Conservation (phyloP, 2,888 invertebrate species). For the Leptothorax acervorum region DNA sequence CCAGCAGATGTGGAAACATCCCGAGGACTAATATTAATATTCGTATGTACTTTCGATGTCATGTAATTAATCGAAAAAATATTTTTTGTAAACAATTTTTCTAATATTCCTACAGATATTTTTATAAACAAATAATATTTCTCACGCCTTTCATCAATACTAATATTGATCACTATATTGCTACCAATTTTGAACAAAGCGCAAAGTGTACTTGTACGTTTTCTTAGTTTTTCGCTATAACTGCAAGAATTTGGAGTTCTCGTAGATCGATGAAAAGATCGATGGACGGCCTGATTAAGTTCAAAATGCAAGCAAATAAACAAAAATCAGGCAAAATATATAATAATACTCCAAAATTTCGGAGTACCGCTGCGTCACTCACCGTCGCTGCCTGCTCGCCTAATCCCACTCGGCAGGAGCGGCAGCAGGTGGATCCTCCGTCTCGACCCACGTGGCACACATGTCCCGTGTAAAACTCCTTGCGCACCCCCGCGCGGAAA, state of each 20-base stretch:
- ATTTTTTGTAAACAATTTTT: background rate
- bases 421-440: conserved; percentile 69
- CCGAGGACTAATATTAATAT: background rate
- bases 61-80: background rate
- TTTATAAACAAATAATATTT: background rate
- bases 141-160: background rate
- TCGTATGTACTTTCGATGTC: background rate
- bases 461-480: conserved; percentile 58
- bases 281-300: background rate
- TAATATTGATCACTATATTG: background rate
- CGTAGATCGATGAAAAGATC: background rate
- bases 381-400: conserved; percentile 68
- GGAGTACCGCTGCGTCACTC: conserved; percentile 33
- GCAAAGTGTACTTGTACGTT: background rate
- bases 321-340: background rate
- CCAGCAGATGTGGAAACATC: background rate
- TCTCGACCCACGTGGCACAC: conserved; percentile 71
- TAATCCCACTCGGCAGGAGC: conserved; percentile 68
- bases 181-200: background rate
- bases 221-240: background rate
- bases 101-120: background rate
- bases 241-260: background rate
- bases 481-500: conserved; percentile 20
- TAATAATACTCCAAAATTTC: background rate
- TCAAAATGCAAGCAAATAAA: background rate